phyloP scores from a whole-genome alignment of 2,113 vertebrate genomes.

The Macquaria ambigua region DNA sequence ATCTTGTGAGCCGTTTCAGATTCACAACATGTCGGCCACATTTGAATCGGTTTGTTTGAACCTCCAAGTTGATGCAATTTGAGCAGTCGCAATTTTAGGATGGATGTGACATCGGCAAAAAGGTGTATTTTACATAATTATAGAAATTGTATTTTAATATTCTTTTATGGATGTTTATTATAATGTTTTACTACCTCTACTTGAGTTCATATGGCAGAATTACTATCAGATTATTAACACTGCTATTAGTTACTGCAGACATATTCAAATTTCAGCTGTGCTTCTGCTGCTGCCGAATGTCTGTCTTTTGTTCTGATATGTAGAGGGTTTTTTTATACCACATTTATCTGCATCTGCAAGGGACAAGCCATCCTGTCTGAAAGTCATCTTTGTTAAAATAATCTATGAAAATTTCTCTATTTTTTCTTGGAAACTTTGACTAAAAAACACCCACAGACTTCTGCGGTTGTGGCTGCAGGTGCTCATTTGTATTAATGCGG shows the following conservation, averaged over 20 bases:
- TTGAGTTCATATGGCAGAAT: background rate
- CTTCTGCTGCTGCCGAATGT: background rate
- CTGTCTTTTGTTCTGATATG: slow-evolving; percentile 10
- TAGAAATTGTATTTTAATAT: background rate
- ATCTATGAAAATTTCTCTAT: slow-evolving; percentile 77
- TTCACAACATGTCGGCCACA: background rate
- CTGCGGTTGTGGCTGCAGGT: slow-evolving; percentile 82
- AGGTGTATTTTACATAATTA: background rate
- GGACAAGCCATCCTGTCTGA: slow-evolving; percentile 69
- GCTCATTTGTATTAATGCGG: slow-evolving; percentile 84
- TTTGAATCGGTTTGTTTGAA: slow-evolving; percentile 26
- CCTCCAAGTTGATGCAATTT: slow-evolving; percentile 12
- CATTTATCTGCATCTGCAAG: slow-evolving; percentile 61
- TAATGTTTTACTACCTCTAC: background rate
- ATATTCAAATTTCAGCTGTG: background rate
- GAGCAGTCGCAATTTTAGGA: background rate
- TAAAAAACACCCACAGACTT: slow-evolving; percentile 78
- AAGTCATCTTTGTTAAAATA: slow-evolving; percentile 78
- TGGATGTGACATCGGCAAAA: background rate
- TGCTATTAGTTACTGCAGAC: background rate
- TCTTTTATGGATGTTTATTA: background rate
- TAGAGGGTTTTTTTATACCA: slow-evolving; percentile 42
- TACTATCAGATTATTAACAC: background rate
- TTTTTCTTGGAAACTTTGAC: slow-evolving; percentile 72
- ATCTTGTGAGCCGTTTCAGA: slow-evolving; percentile 12